Evolutionary conservation across 2,113 vertebrate species (phyloP).

Genomic region (Ptilonorhynchus violaceus): DNA sequence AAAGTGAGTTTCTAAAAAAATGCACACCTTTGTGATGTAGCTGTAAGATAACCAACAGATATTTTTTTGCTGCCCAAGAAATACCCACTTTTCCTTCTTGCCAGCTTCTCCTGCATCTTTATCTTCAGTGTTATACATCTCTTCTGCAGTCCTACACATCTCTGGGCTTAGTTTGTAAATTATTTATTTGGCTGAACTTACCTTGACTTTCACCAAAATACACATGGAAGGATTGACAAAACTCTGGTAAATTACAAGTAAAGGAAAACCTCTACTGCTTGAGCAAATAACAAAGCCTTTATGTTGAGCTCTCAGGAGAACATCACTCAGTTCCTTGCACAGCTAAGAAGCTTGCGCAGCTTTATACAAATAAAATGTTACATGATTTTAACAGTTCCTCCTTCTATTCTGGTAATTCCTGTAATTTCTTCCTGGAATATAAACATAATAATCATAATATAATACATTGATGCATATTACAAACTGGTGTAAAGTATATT

Average conservation of each 20-base stretch:
- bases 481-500: background rate
- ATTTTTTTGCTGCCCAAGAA: background rate
- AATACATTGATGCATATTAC: background rate
- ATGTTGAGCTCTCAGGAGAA: background rate
- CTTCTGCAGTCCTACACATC: background rate
- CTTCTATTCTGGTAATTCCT: background rate
- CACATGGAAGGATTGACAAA: background rate
- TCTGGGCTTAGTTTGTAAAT: background rate
- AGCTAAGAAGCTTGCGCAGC: background rate
- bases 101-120: background rate
- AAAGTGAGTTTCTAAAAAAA: background rate
- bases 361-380: background rate
- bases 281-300: background rate
- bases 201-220: background rate
- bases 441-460: background rate
- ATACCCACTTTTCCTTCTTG: background rate
- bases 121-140: background rate
- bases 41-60: background rate
- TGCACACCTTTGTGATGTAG: background rate
- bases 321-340: background rate
- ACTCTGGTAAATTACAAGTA: background rate
- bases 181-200: background rate
- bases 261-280: background rate
- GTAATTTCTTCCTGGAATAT: background rate
- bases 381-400: background rate